These are phyloP conservation scores for Platerodrilus igneus DNA, from an alignment of 2,888 invertebrate species.

Conservation along the genomic window DNA sequence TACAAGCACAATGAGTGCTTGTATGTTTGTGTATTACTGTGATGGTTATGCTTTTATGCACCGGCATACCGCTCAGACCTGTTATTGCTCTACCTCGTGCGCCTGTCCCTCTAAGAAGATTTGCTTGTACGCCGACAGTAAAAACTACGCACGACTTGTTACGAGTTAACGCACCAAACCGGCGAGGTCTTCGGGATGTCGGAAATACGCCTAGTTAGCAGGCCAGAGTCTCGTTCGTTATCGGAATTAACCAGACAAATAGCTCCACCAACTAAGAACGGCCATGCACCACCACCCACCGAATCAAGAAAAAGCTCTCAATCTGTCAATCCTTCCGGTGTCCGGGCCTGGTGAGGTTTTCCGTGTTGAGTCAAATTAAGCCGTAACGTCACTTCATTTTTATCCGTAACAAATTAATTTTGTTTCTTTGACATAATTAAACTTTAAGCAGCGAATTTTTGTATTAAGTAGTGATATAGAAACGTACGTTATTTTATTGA, in stretches of 20 bases:
- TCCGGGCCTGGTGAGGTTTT: slow-evolving; percentile 66
- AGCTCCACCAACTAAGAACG: slow-evolving; percentile 68
- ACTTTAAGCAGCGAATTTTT: no score
- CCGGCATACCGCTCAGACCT: no score
- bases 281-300: slow-evolving; percentile 67
- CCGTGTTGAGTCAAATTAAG: slow-evolving; percentile 70
- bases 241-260: slow-evolving; percentile 73
- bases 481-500: no score
- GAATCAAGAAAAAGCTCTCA: slow-evolving; percentile 67
- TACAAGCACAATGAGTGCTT: no score
- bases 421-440: no score
- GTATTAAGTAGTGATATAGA: no score
- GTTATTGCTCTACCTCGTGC: slow-evolving; percentile 59
- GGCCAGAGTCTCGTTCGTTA: slow-evolving; percentile 66
- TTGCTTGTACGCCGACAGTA: slow-evolving; percentile 44
- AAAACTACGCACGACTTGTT: slow-evolving; percentile 34
- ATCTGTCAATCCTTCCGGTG: slow-evolving; percentile 66
- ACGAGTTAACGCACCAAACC: slow-evolving; percentile 28
- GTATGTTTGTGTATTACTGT: no score
- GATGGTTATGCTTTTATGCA: no score
- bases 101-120: slow-evolving; percentile 60
- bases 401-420: no score
- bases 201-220: slow-evolving; percentile 52
- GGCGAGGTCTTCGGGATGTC: slow-evolving; percentile 34
- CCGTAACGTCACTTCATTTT: no score